A percentile compares a stretch with the other conserved stretches of the same genome.
Conservation (phyloP, 2,797 vertebrate genomes). For the Carapus acus region DNA sequence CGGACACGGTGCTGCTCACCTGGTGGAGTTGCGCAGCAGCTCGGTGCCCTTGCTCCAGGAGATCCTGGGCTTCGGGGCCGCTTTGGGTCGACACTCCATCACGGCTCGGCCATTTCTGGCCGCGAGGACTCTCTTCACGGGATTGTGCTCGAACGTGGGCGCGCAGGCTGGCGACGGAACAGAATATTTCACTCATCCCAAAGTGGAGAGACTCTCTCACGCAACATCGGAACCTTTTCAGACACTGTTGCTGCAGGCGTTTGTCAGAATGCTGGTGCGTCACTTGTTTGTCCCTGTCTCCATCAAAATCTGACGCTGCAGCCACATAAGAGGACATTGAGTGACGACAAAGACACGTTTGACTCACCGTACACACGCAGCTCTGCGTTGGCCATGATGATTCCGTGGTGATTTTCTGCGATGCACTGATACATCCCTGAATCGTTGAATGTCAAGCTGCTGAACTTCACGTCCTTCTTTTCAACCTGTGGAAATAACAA, state of each 20-base stretch:
- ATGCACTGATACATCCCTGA: constrained; percentile 97
- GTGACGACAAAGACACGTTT: constrained; percentile 6
- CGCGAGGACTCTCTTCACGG: constrained; percentile 84
- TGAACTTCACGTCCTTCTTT: constrained; percentile 79
- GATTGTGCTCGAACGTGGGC: constrained; percentile 88
- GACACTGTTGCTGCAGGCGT: too few species aligned
- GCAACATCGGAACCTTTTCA: too few species aligned
- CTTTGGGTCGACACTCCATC: constrained; percentile 92
- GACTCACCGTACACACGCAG: constrained; percentile 89
- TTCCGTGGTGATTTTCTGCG: constrained; percentile 83
- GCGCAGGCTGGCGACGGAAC: constrained; percentile 73
- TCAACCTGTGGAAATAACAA: constrained; percentile 78
- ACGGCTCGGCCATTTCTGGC: constrained; percentile 84
- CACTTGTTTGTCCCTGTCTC: too few species aligned
- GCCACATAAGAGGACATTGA: too few species aligned
- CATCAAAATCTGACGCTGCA: too few species aligned
- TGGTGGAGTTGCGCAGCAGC: constrained; percentile 84
- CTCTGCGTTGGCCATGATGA: constrained; percentile 90
- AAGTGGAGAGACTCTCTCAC: too few species aligned
- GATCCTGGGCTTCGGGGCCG: constrained; percentile 85
- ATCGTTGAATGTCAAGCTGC: constrained; percentile 77
- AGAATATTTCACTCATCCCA: constrained; percentile 35
- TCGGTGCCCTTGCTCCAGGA: constrained; percentile 95
- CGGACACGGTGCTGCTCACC: constrained; percentile 68
- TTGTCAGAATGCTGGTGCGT: too few species aligned